Evolutionary conservation across 2,113 vertebrate genomes (phyloP).

Genomic region (Sinocyclocheilus anshuiensis): DNA sequence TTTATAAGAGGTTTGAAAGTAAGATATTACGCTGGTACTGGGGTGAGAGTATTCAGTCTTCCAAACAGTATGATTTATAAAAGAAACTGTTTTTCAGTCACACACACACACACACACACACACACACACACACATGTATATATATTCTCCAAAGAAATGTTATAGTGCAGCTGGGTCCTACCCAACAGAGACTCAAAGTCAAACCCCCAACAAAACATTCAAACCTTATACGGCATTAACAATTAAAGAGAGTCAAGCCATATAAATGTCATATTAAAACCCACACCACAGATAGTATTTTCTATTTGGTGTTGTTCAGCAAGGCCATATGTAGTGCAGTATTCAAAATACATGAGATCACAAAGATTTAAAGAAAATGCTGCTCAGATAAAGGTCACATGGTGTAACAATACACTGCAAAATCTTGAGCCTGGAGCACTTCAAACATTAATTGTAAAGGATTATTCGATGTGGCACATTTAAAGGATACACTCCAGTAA

Average conservation of each 20-base stretch:
- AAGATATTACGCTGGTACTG: neutral
- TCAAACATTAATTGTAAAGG: slow-evolving; percentile 29
- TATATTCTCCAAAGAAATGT: neutral
- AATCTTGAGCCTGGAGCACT: slow-evolving; percentile 27
- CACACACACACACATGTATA: too few species aligned
- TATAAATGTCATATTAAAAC: slow-evolving; percentile 1
- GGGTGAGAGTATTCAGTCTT: neutral
- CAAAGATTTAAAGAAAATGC: neutral
- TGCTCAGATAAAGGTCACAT: neutral
- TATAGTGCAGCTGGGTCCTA: neutral
- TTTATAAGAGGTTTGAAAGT: slow-evolving; percentile 31
- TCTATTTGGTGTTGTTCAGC: neutral
- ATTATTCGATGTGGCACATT: slow-evolving; percentile 18
- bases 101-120: too few species aligned
- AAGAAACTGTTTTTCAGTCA: neutral
- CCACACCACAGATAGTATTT: neutral
- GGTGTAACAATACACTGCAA: neutral
- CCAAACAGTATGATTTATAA: slow-evolving; percentile 2
- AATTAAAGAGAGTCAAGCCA: neutral
- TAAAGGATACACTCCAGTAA: slow-evolving; percentile 23
- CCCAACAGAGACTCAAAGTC: neutral
- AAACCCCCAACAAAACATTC: slow-evolving; percentile 1
- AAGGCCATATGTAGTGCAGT: neutral
- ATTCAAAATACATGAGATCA: neutral
- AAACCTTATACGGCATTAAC: neutral